phyloP scores from a whole-genome alignment of 2,113 vertebrate genomes.

The Oophaga pumilio region DNA sequence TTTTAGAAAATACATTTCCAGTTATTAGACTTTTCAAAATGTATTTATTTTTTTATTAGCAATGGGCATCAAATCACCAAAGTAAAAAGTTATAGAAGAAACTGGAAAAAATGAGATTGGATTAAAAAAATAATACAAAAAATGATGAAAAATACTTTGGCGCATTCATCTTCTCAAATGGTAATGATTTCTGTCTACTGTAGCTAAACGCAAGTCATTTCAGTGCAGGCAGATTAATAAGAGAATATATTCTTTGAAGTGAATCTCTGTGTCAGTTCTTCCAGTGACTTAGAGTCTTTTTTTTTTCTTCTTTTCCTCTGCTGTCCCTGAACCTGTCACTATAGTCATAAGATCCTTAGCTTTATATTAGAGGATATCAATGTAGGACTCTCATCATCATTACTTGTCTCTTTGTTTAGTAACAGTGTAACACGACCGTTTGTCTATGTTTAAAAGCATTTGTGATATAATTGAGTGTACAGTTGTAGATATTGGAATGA shows the following conservation, averaged over 20 bases:
- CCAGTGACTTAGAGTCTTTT: conserved; percentile 18
- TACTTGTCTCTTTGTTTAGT: not conserved
- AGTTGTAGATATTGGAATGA: not conserved
- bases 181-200: conserved; percentile 38
- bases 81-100: not conserved
- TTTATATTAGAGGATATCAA: not conserved
- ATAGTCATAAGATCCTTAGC: conserved; percentile 6
- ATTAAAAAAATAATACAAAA: not conserved
- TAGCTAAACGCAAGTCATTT: conserved; percentile 37
- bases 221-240: conserved; percentile 30
- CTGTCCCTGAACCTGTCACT: conserved; percentile 29
- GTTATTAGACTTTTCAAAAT: not conserved
- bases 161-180: conserved; percentile 19
- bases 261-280: conserved; percentile 12
- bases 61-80: not conserved
- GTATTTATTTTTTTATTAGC: not conserved
- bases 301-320: not conserved
- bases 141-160: conserved; percentile 13
- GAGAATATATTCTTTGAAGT: conserved; percentile 24
- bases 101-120: conserved; percentile 14
- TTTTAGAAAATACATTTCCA: not conserved
- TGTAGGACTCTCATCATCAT: not conserved
- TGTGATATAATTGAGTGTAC: not conserved
- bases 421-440: conserved; percentile 1
- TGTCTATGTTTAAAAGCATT: not conserved